phyloP scores from a whole-genome alignment of 2,888 invertebrate genomes.

The Drosophila mettleri region DNA sequence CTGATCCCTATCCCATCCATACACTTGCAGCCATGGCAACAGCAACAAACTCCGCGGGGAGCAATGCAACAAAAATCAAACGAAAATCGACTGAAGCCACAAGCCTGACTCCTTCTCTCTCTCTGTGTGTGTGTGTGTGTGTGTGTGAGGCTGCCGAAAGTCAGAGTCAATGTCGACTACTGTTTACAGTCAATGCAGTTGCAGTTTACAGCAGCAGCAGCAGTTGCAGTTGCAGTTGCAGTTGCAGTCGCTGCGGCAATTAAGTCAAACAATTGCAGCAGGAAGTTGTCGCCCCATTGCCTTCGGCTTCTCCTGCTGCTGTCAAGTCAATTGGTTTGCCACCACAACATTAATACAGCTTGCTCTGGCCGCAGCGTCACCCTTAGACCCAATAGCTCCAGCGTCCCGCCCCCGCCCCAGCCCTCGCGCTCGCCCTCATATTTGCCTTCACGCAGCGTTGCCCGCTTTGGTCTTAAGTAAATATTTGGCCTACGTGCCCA shows the following conservation, averaged over 20 bases:
- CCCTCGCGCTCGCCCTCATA: neutral
- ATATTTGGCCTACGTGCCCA: conserved; percentile 78
- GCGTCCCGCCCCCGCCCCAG: neutral
- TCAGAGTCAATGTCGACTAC: conserved; percentile 39
- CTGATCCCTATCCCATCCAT: conserved; percentile 14
- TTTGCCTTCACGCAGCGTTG: conserved; percentile 19
- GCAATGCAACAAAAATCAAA: conserved; percentile 37
- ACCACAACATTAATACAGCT: conserved; percentile 63
- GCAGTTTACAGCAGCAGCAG: conserved; percentile 53
- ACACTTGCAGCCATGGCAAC: conserved; percentile 9
- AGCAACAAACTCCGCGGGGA: conserved; percentile 37
- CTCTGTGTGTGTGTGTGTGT: conserved; percentile 17
- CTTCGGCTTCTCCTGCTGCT: conserved; percentile 6
- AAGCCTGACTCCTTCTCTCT: neutral
- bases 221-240: conserved; percentile 51
- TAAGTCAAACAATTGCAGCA: conserved; percentile 66
- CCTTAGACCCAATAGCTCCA: no score
- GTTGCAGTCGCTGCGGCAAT: conserved; percentile 54
- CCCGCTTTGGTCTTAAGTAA: conserved; percentile 66
- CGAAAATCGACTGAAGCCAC: conserved; percentile 25
- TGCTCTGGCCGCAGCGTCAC: neutral
- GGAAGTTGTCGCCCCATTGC: conserved; percentile 62
- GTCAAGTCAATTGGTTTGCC: conserved; percentile 72
- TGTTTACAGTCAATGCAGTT: conserved; percentile 48
- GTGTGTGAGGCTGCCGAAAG: conserved; percentile 11